Base-by-base conservation (phyloP, 2,113 vertebrate species). In the Arizona elegans region DNA sequence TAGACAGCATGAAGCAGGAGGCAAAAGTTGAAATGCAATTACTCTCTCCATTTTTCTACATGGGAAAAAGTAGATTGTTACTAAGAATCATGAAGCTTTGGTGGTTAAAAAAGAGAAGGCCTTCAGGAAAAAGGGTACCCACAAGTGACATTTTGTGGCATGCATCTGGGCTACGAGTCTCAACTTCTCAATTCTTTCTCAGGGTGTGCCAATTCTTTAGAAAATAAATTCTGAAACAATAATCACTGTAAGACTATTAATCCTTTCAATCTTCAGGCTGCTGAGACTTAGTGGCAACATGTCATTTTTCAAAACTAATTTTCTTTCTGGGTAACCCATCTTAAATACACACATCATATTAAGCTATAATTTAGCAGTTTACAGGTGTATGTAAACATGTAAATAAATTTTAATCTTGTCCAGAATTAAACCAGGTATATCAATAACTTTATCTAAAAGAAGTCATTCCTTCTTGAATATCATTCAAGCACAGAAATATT, bases 401-500 rank as follows among this genome's bases (percentile, higher is more conserved):
- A 54, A 54, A 88, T n/a, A 81, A 19, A 43, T 54, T 88, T 53
- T n/a, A 87, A 33, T 38, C 15, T 26, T 81, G 88, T 62, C 86
- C 70, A 33, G 70, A 86, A 86, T 86, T 50, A 55, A 92, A 92
- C 26, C n/a, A 56, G 43, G 13, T 47, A 47, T 47, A 3, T 29
- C 26, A 12, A 47, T 33, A 29, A 50, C n/a, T n/a, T 19, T 89
- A 38, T 47, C 24, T n/a, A 54, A 50, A 53, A 26, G 29, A 88
- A 70, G 12, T 87, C 19, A 38, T 65, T 65, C 2, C 43, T 88
- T 54, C 29, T 8, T 92, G 29, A 54, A 21, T 88, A 19, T 65
- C 9, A 86, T 11, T 12, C 53, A n/a, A 24, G 26, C 24, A 91
- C 0, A 0, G 33, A 86, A 94, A 65, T 0, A 75, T 92, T 91